These are phyloP conservation scores for Euleptes europaea DNA, from an alignment of 2,113 vertebrate species.

Conservation along the genomic window DNA sequence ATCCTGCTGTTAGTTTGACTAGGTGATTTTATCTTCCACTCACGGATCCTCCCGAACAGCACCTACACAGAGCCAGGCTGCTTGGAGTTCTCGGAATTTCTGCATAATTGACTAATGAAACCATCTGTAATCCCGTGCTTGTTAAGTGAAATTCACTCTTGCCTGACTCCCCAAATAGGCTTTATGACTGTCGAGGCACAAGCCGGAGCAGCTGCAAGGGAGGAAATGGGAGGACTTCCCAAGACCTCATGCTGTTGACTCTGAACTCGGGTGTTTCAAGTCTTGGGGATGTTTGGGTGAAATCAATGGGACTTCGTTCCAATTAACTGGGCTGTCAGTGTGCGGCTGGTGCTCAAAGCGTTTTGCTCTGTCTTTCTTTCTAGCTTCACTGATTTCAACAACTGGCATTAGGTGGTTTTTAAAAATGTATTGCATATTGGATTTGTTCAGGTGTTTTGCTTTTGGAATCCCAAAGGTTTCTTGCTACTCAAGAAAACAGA, in stretches of 20 bases:
- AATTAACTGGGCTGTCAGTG: not conserved
- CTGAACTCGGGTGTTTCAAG: not conserved
- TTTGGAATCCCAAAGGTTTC: too few relatives aligned
- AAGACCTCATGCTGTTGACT: not conserved
- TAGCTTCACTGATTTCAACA: not conserved
- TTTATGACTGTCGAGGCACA: not conserved
- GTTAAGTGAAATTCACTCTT: slow-evolving; percentile 10
- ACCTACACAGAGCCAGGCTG: slow-evolving; percentile 12
- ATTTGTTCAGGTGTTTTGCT: too few relatives aligned
- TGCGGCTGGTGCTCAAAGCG: not conserved
- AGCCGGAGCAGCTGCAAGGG: not conserved
- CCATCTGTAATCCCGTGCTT: slow-evolving; percentile 5
- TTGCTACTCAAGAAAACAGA: too few relatives aligned
- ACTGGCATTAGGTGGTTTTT: too few relatives aligned
- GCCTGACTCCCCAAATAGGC: not conserved
- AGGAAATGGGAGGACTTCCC: not conserved
- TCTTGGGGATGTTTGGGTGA: not conserved
- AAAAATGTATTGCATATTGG: too few relatives aligned
- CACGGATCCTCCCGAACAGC: not conserved
- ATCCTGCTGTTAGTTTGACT: slow-evolving; percentile 22
- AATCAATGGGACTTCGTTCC: not conserved
- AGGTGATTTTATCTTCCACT: slow-evolving; percentile 7
- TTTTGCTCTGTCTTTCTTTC: not conserved
- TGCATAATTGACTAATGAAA: slow-evolving; percentile 23
- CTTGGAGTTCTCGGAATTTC: not conserved